Conservation (phyloP, 2,113 vertebrate genomes). For the Megaceryle torquata region DNA sequence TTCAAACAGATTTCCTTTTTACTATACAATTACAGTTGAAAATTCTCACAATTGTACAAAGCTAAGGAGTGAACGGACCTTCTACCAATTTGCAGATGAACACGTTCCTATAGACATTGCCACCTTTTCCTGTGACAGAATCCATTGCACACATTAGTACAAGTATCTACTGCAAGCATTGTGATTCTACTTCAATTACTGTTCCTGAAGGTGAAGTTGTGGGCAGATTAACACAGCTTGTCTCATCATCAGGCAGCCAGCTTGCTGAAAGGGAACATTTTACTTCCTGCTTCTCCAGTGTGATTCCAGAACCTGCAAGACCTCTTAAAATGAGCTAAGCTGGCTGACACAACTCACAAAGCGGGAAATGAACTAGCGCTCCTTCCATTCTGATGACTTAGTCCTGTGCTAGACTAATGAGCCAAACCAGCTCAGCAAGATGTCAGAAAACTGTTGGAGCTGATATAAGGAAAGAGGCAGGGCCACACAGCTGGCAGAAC, state of each 20-base stretch:
- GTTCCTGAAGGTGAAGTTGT: not conserved
- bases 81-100: not conserved
- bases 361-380: accelerated
- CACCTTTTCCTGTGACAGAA: not conserved
- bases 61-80: not conserved
- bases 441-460: not conserved
- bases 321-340: not conserved
- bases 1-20: not conserved
- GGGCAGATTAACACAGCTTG: not conserved
- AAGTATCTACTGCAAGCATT: not conserved
- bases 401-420: not conserved
- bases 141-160: not conserved
- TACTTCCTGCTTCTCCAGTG: not conserved
- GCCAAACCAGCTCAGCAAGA: not conserved
- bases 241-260: not conserved
- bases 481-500: not conserved
- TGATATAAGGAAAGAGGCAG: not conserved
- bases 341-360: not conserved
- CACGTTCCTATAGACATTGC: not conserved
- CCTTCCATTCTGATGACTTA: not conserved
- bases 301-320: not conserved
- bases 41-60: not conserved
- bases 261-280: not conserved
- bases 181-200: not conserved
- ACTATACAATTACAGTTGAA: not conserved